Evolutionary conservation across 2,797 vertebrate genomes (phyloP), one percentile per base, ranked within the genome.

Genomic region (Chlorospingus flavigularis): DNA sequence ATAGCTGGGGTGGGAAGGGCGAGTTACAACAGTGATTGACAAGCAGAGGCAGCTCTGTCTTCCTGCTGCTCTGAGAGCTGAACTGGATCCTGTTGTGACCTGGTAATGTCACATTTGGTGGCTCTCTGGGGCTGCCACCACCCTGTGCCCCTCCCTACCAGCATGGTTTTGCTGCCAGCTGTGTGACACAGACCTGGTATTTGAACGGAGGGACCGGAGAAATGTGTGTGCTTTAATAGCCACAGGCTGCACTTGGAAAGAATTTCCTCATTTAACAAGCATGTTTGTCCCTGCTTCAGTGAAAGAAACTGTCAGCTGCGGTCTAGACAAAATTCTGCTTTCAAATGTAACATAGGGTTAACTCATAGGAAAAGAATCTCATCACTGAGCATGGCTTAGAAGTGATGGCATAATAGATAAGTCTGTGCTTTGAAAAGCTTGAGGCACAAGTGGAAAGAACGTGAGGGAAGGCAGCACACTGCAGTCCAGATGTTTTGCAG

Each of bases 381-480:
- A 67, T 84, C 68, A 62, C 61, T 65, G 51, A 70, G 58, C 3
- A 0, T 39, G 73, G 87, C 87, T 94, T 92, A 73, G 43, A 95
- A 92, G 70, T 66, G 91, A 60, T 91, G 81, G 78, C 21, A 54
- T 79, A 94, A 84, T 78, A 93, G 91, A 68, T 91, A 90, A 76
- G 33, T 24, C 43, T 84, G 47, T 81, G 66, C 79, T 74, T 84
- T 91, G 87, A 88, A 88, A 94, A 90, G 60, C 83, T 78, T 75
- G 80, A 85, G 54, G 89, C 66, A 66, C 70, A 78, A 93, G 62
- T 73, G 70, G 70, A 63, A 90, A 67, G 91, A 95, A 89, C 68
- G 72, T 68, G 91, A 90, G 62, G 58, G 51, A 85, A 91, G 58
- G 76, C 66, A 90, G 82, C 67, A 83, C 13, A 11, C 26, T 53